Evolutionary conservation across 2,888 invertebrate genomes (phyloP).

Genomic region (Junonia oenone): DNA sequence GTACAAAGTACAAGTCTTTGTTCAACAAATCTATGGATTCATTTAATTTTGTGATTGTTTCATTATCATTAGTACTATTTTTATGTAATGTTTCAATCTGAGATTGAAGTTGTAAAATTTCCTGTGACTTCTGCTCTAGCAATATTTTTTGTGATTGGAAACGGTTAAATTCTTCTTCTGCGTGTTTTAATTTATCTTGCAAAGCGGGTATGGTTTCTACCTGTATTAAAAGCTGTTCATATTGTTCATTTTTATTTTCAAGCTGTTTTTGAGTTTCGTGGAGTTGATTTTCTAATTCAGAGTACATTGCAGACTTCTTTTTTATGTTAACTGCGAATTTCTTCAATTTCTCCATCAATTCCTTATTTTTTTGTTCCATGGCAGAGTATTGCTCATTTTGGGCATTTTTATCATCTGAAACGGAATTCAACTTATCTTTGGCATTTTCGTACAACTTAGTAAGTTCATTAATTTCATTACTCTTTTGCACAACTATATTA

Average conservation of each 20-base stretch:
- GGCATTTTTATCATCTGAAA: constrained; percentile 61
- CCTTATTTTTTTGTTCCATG: constrained; percentile 82
- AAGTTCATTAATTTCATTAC: constrained; percentile 64
- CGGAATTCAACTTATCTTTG: constrained; percentile 57
- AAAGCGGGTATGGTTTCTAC: constrained; percentile 54
- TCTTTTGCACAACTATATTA: constrained; percentile 74
- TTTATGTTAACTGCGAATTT: constrained; percentile 88
- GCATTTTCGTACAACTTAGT: constrained; percentile 66
- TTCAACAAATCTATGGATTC: constrained; percentile 42
- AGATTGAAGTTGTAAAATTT: constrained; percentile 41
- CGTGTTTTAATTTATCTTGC: constrained; percentile 59
- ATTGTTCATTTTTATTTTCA: constrained; percentile 46
- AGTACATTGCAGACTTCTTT: constrained; percentile 83
- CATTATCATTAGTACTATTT: constrained; percentile 31
- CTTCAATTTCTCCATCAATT: constrained; percentile 87
- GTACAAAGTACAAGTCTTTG: constrained; percentile 44
- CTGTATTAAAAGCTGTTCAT: constrained; percentile 56
- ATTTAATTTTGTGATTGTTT: constrained; percentile 46
- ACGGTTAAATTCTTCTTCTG: constrained; percentile 60
- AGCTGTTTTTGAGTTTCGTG: constrained; percentile 54
- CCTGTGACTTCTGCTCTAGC: constrained; percentile 49
- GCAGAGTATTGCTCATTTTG: constrained; percentile 49
- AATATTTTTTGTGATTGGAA: constrained; percentile 47
- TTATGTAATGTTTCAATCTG: constrained; percentile 33
- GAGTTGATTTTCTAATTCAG: constrained; percentile 81